Evolutionary conservation across 2,797 vertebrate genomes (phyloP).

Genomic region (Gallirallus australis): DNA sequence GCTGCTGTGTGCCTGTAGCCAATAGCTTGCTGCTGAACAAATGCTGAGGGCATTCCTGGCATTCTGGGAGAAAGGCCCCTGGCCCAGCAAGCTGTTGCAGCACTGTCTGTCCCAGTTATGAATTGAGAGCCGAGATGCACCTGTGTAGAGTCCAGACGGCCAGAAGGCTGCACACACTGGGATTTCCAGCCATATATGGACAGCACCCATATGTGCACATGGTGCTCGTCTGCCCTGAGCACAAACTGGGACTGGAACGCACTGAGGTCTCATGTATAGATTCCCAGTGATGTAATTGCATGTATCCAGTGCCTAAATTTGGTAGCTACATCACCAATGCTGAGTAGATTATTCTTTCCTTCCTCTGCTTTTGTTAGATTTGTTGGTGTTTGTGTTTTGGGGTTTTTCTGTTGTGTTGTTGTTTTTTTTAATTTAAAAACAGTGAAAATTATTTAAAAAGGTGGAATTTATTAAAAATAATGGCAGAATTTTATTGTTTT

Average conservation of each 20-base stretch:
- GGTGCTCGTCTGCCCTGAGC: neutral
- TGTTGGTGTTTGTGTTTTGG: neutral
- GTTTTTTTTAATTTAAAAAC: too few relatives aligned
- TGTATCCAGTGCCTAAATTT: neutral
- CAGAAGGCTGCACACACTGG: neutral
- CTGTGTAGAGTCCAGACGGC: accelerated
- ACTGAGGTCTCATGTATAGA: neutral
- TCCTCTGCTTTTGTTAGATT: neutral
- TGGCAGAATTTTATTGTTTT: neutral
- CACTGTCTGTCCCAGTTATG: neutral
- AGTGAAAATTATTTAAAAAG: neutral
- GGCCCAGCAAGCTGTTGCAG: neutral
- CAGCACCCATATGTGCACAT: neutral
- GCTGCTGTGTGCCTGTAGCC: neutral
- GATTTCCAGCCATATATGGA: constrained; percentile 34
- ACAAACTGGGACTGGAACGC: neutral
- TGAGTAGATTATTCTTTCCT: neutral
- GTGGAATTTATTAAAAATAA: neutral
- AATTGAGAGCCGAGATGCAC: neutral
- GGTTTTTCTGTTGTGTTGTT: too few relatives aligned
- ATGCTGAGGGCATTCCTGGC: constrained; percentile 51
- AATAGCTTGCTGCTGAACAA: constrained; percentile 14
- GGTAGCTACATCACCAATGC: neutral
- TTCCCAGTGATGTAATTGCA: neutral
- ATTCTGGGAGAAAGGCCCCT: constrained; percentile 37